A percentile compares a stretch with the other conserved stretches of the same genome.
These are phyloP conservation scores for Meloidogyne chitwoodi DNA, from an alignment of 1,140 invertebrate genomes.

Conservation along the genomic window DNA sequence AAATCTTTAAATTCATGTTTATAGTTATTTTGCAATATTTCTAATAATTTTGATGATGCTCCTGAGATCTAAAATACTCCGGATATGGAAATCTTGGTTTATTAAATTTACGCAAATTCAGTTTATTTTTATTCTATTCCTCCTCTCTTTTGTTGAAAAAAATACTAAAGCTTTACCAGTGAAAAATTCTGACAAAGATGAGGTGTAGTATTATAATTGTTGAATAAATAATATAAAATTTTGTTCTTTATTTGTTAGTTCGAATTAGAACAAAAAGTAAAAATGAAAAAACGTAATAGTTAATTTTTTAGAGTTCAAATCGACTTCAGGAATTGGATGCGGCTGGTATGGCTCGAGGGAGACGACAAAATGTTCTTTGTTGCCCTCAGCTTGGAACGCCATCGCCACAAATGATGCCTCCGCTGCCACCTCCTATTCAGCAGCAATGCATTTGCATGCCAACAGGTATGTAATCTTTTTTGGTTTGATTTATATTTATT, in stretches of 20 bases:
- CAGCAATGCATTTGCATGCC: neutral
- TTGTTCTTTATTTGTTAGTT: too few relatives aligned
- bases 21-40: neutral
- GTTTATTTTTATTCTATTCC: neutral
- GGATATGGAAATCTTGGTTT: neutral
- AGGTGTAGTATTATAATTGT: neutral
- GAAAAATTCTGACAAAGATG: neutral
- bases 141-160: neutral
- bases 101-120: neutral
- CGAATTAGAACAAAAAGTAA: neutral
- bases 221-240: neutral
- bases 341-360: neutral
- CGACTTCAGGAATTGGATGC: neutral
- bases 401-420: neutral
- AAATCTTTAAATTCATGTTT: neutral
- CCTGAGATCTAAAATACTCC: neutral
- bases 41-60: neutral
- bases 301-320: neutral
- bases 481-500: neutral
- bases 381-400: neutral
- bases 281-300: neutral
- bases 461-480: neutral
- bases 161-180: neutral
- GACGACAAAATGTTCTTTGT: constrained; percentile 14
- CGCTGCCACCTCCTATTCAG: neutral